Conservation (phyloP, 2,888 invertebrate species). For the Mystacides longicornis region DNA sequence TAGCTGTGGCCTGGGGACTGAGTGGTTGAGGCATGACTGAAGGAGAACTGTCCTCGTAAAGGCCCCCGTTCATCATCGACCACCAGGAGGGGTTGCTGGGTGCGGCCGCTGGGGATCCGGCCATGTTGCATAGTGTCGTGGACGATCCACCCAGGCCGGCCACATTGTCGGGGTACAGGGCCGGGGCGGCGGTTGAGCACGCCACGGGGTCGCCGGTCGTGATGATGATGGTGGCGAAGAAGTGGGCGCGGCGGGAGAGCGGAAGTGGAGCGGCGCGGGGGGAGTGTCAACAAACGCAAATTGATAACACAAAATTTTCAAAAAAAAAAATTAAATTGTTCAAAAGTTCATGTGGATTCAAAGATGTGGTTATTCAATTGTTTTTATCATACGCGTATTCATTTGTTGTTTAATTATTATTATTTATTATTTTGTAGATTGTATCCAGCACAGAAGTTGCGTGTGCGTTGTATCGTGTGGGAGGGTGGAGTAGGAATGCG, state of each 20-base stretch:
- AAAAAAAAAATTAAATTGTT: conserved; percentile 1
- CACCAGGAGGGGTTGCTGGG: conserved; percentile 79
- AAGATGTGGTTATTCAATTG: background rate
- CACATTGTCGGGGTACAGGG: conserved; percentile 75
- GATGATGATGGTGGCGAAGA: conserved; percentile 34
- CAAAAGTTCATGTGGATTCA: background rate
- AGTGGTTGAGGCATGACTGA: conserved; percentile 34
- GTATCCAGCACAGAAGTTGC: background rate
- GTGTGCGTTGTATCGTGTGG: conserved; percentile 33
- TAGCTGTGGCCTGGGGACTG: conserved; percentile 32
- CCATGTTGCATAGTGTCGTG: conserved; percentile 61
- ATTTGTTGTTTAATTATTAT: conserved; percentile 3
- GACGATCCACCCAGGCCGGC: conserved; percentile 53
- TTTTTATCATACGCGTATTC: background rate
- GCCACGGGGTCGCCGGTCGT: conserved; percentile 68
- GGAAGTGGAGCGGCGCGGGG: conserved; percentile 26
- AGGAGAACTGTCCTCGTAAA: conserved; percentile 66
- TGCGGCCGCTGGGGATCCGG: conserved; percentile 71
- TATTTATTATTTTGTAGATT: background rate
- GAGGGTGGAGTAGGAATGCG: conserved; percentile 27
- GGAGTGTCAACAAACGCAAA: conserved; percentile 33
- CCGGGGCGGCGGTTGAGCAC: conserved; percentile 76
- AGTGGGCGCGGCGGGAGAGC: conserved; percentile 15
- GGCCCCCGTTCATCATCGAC: conserved; percentile 78
- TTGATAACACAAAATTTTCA: background rate